phyloP scores from a whole-genome alignment of 2,113 vertebrate genomes.

The Odontesthes bonariensis region DNA sequence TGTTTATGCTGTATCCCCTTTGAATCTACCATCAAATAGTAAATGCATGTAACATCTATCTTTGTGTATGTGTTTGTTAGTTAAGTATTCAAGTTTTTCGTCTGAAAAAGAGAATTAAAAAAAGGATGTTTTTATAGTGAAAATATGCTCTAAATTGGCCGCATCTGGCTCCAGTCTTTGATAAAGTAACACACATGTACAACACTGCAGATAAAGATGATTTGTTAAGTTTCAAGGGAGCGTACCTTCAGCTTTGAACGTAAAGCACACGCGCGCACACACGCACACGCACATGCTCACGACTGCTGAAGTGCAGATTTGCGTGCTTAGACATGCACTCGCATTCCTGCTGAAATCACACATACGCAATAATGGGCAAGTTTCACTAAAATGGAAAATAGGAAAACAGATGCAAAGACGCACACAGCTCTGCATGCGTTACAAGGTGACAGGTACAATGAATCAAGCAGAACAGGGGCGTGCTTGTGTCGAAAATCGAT shows the following conservation, averaged over 20 bases:
- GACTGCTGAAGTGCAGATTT: not conserved
- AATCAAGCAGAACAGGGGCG: slow-evolving; percentile 17
- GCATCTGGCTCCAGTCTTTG: slow-evolving; percentile 11
- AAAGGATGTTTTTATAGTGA: not conserved
- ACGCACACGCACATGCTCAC: not conserved
- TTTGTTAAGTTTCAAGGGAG: slow-evolving; percentile 59
- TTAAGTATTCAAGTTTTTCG: not conserved
- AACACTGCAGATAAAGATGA: slow-evolving; percentile 42
- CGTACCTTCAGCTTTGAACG: slow-evolving; percentile 52
- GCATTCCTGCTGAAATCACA: not conserved
- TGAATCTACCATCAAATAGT: not conserved
- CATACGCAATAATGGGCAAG: not conserved
- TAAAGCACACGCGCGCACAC: not conserved
- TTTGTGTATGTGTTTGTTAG: not conserved
- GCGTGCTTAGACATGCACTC: not conserved
- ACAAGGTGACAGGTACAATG: slow-evolving; percentile 26
- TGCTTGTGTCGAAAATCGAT: slow-evolving; percentile 12
- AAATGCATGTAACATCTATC: not conserved
- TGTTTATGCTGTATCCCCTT: not conserved
- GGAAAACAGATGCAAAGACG: not conserved
- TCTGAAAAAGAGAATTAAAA: not conserved
- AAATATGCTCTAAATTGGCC: slow-evolving; percentile 7
- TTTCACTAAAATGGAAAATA: not conserved
- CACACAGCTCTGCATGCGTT: slow-evolving; percentile 12
- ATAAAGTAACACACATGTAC: slow-evolving; percentile 45